phyloP scores from a whole-genome alignment of 2,888 invertebrate species.

The Asteroscopus sphinx region DNA sequence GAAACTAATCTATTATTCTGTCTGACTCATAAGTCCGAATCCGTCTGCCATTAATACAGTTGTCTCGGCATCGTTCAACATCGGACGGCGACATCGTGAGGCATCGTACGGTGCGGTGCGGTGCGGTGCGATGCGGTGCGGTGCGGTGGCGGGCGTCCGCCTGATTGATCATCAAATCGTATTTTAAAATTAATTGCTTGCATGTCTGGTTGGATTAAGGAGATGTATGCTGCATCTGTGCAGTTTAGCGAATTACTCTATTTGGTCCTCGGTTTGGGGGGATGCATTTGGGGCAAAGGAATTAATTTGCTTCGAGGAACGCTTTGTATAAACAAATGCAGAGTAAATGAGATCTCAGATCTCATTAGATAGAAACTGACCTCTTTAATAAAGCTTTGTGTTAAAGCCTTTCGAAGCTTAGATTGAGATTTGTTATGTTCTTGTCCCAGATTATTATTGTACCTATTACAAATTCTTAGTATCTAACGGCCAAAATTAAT shows the following conservation, averaged over 20 bases:
- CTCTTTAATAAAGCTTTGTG: no score
- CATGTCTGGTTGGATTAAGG: conserved; percentile 35
- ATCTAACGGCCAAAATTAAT: no score
- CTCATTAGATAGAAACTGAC: no score
- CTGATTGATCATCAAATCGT: conserved; percentile 51
- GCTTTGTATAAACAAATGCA: conserved; percentile 11
- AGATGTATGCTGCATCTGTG: conserved; percentile 24
- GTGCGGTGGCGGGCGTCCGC: conserved; percentile 15
- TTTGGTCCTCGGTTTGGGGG: conserved; percentile 32
- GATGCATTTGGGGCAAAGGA: conserved; percentile 9
- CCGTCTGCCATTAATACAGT: conserved; percentile 63
- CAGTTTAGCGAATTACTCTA: conserved; percentile 22
- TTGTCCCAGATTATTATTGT: no score
- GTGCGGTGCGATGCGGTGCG: conserved; percentile 11
- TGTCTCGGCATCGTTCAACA: conserved; percentile 41
- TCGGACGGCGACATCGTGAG: conserved; percentile 8
- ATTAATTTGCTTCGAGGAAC: conserved; percentile 16
- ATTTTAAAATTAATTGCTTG: conserved; percentile 52
- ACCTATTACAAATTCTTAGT: no score
- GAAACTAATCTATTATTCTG: conserved; percentile 65
- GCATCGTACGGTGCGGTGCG: conserved; percentile 6
- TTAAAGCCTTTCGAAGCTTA: no score
- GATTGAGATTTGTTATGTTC: no score
- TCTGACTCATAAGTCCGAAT: conserved; percentile 64
- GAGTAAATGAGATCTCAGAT: conserved; percentile 5